A percentile compares a stretch with the other conserved stretches of the same genome.
phyloP scores from a whole-genome alignment of 2,888 invertebrate genomes.

The Meteorus colon region DNA sequence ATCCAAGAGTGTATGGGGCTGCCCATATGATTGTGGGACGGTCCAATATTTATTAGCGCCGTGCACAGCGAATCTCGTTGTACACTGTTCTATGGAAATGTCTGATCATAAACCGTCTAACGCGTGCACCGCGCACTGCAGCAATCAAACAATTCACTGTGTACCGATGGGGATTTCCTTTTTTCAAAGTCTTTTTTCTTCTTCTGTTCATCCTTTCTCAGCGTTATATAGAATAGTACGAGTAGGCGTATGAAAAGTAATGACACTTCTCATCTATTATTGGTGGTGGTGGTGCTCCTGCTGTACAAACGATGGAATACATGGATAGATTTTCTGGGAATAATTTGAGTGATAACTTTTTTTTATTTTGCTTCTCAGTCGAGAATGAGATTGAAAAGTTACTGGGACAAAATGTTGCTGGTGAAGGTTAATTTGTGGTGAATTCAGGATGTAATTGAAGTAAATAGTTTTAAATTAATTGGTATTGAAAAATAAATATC shows the following conservation, averaged over 20 bases:
- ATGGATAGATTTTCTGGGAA: background rate
- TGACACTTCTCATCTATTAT: background rate
- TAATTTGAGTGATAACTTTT: background rate
- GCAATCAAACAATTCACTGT: slow-evolving; percentile 35
- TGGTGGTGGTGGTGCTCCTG: background rate
- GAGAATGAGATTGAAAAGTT: background rate
- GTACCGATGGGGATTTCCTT: background rate
- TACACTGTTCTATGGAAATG: slow-evolving; percentile 52
- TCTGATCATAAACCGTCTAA: slow-evolving; percentile 33
- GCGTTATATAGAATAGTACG: background rate
- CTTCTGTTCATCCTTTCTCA: background rate
- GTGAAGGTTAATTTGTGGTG: background rate
- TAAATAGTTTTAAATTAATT: background rate
- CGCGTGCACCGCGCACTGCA: slow-evolving; percentile 10
- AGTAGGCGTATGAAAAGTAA: slow-evolving; percentile 8
- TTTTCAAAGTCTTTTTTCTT: background rate
- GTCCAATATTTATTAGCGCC: slow-evolving; percentile 49
- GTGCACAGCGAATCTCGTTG: slow-evolving; percentile 27
- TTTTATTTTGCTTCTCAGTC: background rate
- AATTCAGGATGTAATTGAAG: background rate
- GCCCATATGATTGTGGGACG: slow-evolving; percentile 13
- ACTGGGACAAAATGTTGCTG: background rate
- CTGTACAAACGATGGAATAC: background rate
- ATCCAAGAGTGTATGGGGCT: slow-evolving; percentile 41
- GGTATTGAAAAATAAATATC: slow-evolving; percentile 26